phyloP scores from a whole-genome alignment of 2,797 vertebrate genomes.

The Melanogrammus aeglefinus region DNA sequence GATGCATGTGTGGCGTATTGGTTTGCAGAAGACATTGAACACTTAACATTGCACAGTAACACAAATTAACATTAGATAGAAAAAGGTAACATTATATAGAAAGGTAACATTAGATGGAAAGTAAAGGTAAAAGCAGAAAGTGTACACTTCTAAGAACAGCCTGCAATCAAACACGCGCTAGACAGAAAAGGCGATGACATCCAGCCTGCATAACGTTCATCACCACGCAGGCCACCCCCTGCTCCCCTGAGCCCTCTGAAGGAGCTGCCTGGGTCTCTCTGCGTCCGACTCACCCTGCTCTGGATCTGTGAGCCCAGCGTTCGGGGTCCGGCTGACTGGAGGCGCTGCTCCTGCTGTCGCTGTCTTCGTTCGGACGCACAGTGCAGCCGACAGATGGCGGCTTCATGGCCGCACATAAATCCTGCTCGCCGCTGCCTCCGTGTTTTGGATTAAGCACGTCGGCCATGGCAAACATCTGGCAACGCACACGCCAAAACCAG shows the following conservation, averaged over 20 bases:
- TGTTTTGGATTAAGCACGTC: conserved; percentile 73
- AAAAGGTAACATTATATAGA: too few species aligned
- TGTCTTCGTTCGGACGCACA: conserved; percentile 43
- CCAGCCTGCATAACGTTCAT: background rate
- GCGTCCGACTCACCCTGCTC: background rate
- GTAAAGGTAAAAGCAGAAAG: too few species aligned
- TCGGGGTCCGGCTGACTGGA: background rate
- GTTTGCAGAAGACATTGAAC: too few species aligned
- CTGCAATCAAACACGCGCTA: too few species aligned
- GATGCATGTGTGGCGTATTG: too few species aligned
- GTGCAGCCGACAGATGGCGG: conserved; percentile 71
- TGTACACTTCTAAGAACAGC: too few species aligned
- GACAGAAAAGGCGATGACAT: background rate
- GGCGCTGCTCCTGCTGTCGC: background rate
- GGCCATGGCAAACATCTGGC: conserved; percentile 75
- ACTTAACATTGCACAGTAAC: too few species aligned
- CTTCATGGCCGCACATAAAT: conserved; percentile 73
- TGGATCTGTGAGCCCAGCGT: background rate
- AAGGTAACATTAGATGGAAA: too few species aligned
- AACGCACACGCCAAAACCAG: conserved; percentile 55
- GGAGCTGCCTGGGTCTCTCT: background rate
- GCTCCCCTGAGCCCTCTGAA: too few species aligned
- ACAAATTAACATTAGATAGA: too few species aligned
- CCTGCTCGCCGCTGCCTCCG: conserved; percentile 68
- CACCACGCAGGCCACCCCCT: background rate